Conservation (phyloP, 2,888 invertebrate species). For the Ferdinandea cuprea region DNA sequence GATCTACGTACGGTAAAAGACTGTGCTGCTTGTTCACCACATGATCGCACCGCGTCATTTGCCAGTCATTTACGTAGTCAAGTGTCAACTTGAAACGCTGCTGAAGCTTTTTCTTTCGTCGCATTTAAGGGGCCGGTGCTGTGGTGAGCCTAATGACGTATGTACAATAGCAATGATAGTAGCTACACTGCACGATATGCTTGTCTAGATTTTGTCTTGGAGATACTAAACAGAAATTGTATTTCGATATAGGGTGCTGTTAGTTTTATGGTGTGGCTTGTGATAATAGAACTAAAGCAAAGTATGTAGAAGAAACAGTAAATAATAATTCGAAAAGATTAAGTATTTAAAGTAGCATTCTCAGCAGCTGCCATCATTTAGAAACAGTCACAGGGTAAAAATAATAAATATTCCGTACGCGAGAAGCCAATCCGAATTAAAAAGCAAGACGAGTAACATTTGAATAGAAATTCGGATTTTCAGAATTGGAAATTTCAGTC, state of each 20-base stretch:
- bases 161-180: neutral
- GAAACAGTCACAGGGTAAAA: no score
- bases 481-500: no score
- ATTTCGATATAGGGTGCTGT: neutral
- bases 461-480: no score
- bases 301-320: neutral
- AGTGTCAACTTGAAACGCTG: neutral
- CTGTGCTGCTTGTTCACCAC: slow-evolving; percentile 40
- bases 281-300: neutral
- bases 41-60: slow-evolving; percentile 44
- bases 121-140: slow-evolving; percentile 3
- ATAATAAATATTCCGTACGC: no score
- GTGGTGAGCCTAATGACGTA: slow-evolving; percentile 1
- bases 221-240: neutral
- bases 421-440: no score
- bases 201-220: neutral
- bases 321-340: no score
- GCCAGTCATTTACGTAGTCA: neutral
- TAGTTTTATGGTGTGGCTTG: neutral
- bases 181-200: neutral
- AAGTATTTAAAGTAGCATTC: no score
- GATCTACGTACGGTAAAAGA: slow-evolving; percentile 22
- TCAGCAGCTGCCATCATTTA: no score
- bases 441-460: no score
- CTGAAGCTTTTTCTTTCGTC: slow-evolving; percentile 19